Percentiles rank a stretch among this genome's conserved stretches.
Evolutionary conservation across 2,113 vertebrate genomes (phyloP).

Genomic region (Probosciger aterrimus): DNA sequence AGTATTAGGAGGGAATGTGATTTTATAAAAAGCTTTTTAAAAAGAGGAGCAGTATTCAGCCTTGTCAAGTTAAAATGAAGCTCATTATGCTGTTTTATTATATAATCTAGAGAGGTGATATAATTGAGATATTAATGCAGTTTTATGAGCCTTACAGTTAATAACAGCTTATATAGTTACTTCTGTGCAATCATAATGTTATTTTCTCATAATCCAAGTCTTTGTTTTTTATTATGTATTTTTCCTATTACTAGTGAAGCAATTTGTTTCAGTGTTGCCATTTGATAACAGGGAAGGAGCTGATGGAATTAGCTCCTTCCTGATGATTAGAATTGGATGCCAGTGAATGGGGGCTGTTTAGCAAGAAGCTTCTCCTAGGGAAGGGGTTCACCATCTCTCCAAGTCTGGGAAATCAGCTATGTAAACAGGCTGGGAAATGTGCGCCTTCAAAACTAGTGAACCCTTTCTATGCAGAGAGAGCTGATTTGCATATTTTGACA

Average conservation of each 20-base stretch:
- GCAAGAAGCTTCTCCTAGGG: background rate
- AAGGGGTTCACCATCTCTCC: background rate
- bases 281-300: background rate
- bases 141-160: slow-evolving; percentile 10
- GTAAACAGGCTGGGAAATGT: background rate
- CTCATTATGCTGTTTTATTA: slow-evolving; percentile 42
- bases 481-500: background rate
- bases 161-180: background rate
- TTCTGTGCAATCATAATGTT: background rate
- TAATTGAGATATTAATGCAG: slow-evolving; percentile 15
- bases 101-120: slow-evolving; percentile 19
- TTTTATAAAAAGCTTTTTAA: slow-evolving; percentile 46
- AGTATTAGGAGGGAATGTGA: slow-evolving; percentile 23
- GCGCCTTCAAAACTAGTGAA: background rate
- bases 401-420: background rate
- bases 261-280: background rate
- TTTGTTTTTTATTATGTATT: background rate
- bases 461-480: background rate
- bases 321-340: background rate
- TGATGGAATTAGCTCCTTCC: too few relatives aligned
- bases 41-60: slow-evolving; percentile 13
- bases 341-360: background rate
- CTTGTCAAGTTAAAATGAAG: slow-evolving; percentile 38
- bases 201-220: background rate
- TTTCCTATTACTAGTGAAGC: background rate